These are phyloP conservation scores for Sebastes umbrosus DNA, from an alignment of 2,797 vertebrate species.

Conservation along the genomic window DNA sequence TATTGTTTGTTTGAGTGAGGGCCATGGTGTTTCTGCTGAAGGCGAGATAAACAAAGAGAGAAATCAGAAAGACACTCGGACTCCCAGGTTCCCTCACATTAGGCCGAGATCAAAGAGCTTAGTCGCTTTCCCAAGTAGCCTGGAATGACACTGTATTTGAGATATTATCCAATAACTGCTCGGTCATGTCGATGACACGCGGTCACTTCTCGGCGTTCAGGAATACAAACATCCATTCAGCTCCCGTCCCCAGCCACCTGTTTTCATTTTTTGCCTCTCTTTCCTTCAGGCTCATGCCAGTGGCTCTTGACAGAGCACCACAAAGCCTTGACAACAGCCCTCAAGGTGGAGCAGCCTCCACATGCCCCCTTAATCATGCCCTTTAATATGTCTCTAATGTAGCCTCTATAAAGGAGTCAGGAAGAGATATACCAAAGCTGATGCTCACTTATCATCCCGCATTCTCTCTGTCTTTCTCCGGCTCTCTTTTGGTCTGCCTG, in stretches of 20 bases:
- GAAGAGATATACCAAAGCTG: conserved; percentile 5
- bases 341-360: conserved; percentile 36
- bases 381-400: conserved; percentile 46
- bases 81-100: conserved; percentile 29
- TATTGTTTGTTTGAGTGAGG: conserved; percentile 12
- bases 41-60: conserved; percentile 40
- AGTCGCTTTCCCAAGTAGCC: conserved; percentile 8
- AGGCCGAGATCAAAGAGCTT: conserved; percentile 33
- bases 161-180: conserved; percentile 43
- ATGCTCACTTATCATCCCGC: conserved; percentile 31
- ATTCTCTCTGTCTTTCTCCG: neutral
- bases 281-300: conserved; percentile 49
- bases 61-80: conserved; percentile 19
- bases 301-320: conserved; percentile 49
- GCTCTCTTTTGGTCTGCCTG: conserved; percentile 42
- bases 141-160: conserved; percentile 19
- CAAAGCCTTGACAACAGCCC: conserved; percentile 48
- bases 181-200: conserved; percentile 35
- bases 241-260: conserved; percentile 24
- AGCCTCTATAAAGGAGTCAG: conserved; percentile 33
- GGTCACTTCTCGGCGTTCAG: conserved; percentile 30
- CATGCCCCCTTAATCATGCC: conserved; percentile 49
- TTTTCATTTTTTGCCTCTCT: conserved; percentile 22
- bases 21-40: conserved; percentile 19
- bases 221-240: conserved; percentile 33